phyloP scores from a whole-genome alignment of 2,113 vertebrate species.

The Pseudonaja textilis region DNA sequence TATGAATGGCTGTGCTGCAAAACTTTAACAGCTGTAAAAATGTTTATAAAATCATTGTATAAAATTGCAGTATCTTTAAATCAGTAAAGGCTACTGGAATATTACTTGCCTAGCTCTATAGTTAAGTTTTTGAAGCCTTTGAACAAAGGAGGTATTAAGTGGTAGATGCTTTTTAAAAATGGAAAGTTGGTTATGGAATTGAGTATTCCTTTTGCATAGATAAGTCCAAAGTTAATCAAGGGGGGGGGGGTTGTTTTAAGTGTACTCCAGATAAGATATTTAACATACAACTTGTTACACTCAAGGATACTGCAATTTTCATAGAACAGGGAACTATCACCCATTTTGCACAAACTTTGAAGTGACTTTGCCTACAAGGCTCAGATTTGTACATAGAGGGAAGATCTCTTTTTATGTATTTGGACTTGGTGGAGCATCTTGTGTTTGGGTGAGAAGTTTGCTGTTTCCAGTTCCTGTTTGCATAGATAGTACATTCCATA shows the following conservation, averaged over 20 bases:
- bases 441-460: conserved; percentile 47
- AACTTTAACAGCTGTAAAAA: conserved; percentile 76
- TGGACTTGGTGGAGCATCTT: conserved; percentile 35
- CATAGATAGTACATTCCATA: conserved; percentile 52
- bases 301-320: conserved; percentile 77
- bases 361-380: conserved; percentile 53
- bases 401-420: conserved; percentile 42
- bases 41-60: conserved; percentile 72
- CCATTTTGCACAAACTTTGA: conserved; percentile 74
- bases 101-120: conserved; percentile 73
- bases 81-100: conserved; percentile 73
- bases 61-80: conserved; percentile 87
- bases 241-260: conserved; percentile 27
- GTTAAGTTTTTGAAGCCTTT: conserved; percentile 58
- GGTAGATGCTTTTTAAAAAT: conserved; percentile 31
- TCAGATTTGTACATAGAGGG: conserved; percentile 48
- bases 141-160: conserved; percentile 60
- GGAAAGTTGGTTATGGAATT: conserved; percentile 24
- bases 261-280: conserved; percentile 38
- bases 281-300: conserved; percentile 51
- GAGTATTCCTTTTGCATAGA: conserved; percentile 39
- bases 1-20: conserved; percentile 77
- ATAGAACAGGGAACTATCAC: conserved; percentile 60
- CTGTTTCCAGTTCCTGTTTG: conserved; percentile 46
- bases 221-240: conserved; percentile 46